phyloP scores from a whole-genome alignment of 2,797 vertebrate genomes.

The Sebastes vulpes region DNA sequence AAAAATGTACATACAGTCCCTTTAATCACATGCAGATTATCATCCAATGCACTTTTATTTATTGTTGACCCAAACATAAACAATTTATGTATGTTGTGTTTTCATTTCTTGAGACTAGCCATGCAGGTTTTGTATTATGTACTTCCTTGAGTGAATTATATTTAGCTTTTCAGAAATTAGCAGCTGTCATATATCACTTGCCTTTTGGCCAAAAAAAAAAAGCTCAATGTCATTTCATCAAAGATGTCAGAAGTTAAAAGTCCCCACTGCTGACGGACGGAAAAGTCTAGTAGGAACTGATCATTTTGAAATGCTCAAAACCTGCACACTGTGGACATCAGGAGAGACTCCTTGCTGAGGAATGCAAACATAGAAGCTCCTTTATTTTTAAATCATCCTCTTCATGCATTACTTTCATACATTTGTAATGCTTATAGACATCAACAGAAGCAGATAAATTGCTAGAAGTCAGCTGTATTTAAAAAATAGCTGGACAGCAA shows the following conservation, averaged over 20 bases:
- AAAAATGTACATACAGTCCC: no score
- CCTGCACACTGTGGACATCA: neutral
- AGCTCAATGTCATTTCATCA: constrained; percentile 23
- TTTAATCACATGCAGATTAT: neutral
- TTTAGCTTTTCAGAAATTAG: neutral
- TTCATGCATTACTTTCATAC: neutral
- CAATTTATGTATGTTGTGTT: neutral
- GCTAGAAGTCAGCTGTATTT: neutral
- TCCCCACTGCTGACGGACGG: neutral
- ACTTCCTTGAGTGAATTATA: neutral
- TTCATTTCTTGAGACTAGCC: neutral
- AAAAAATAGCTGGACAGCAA: neutral
- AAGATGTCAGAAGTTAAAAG: neutral
- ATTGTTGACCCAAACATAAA: neutral
- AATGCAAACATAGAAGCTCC: neutral
- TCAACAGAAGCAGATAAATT: neutral
- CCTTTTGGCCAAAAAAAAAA: neutral
- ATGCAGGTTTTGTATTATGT: neutral
- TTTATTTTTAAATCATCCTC: neutral
- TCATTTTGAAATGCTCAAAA: neutral
- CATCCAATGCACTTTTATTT: neutral
- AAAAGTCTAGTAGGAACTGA: neutral
- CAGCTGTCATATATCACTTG: neutral
- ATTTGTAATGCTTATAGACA: neutral
- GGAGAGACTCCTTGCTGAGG: neutral